These are phyloP conservation scores for Drosophila borealis DNA, from an alignment of 2,888 invertebrate genomes.

Conservation along the genomic window DNA sequence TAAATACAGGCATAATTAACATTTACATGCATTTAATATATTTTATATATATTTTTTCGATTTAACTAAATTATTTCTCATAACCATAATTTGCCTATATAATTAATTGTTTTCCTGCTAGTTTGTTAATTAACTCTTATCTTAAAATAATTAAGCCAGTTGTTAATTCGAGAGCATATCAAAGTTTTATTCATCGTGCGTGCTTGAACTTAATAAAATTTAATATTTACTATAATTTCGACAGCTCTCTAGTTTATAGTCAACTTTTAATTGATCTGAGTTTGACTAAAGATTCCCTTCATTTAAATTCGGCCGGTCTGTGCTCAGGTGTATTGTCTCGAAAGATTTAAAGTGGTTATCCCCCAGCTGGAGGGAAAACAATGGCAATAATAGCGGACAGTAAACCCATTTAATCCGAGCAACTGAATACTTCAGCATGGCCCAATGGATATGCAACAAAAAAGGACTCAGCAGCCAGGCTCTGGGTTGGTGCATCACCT, in stretches of 20 bases:
- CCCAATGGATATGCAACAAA: constrained; percentile 33
- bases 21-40: no score
- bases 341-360: constrained; percentile 16
- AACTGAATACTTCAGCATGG: constrained; percentile 49
- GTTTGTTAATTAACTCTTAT: no score
- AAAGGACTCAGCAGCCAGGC: constrained; percentile 3
- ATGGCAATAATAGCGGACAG: constrained; percentile 37
- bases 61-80: no score
- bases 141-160: no score
- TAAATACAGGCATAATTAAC: no score
- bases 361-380: constrained; percentile 20
- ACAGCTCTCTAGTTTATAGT: not conserved
- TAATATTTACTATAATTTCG: not conserved
- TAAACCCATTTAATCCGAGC: constrained; percentile 64
- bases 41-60: no score
- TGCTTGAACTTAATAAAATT: no score
- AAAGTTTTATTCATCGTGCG: no score
- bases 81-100: no score
- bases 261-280: not conserved
- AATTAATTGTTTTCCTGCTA: no score
- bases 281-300: not conserved
- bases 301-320: constrained; percentile 6
- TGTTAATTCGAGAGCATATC: no score
- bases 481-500: constrained; percentile 37
- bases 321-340: constrained; percentile 15